Base-by-base conservation (phyloP, 2,113 vertebrate species). In the Etia nguti region DNA sequence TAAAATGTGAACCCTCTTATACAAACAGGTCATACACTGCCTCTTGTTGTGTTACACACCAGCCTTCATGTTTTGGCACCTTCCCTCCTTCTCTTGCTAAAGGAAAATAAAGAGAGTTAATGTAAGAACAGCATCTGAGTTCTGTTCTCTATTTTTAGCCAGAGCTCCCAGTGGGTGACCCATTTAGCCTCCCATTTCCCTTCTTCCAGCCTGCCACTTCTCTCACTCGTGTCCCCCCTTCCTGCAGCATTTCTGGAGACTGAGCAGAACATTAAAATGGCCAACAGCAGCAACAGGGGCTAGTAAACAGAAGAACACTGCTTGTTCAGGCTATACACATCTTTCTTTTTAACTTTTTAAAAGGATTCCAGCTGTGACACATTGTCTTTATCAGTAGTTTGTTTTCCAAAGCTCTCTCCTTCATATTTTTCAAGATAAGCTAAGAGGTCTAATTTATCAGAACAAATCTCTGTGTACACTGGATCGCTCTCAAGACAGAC, bases 91-190 rank as follows among this genome's bases (percentile, higher is more conserved):
- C 46, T 34, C 73, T 34, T 16, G 1, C 46, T 52, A 34, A 77
- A 5, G 43, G 73, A 50, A 52, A 77, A 77, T 18, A n/a, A 52
- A 31, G 26, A 46, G 50, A 46, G 80, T 88, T 84, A 48, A 83
- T 82, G 8, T 82, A 68, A 7, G 4, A 88, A 84, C 73, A 75
- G 10, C 60, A 85, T 86, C 73, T 57, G 62, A 82, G 86, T 70
- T 88, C 68, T 85, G 85, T 68, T 91, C 34, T 89, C 89, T 93
- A 92, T 92, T 92, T 91, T 80, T 84, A 86, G 59, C 85, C 52
- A 57, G 36, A 55, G 52, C 52, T 93, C 92, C 88, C 93, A 87
- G 82, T n/a, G 88, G 92, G 60, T 22, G 26, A 36, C 55, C 48
- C 82, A 82, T 83, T 85, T 88, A 90, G 52, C 70, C 82, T 89